A percentile compares a stretch with the other conserved stretches of the same genome.
Evolutionary conservation across 2,888 invertebrate species (phyloP).

Genomic region (Dusona sp.): DNA sequence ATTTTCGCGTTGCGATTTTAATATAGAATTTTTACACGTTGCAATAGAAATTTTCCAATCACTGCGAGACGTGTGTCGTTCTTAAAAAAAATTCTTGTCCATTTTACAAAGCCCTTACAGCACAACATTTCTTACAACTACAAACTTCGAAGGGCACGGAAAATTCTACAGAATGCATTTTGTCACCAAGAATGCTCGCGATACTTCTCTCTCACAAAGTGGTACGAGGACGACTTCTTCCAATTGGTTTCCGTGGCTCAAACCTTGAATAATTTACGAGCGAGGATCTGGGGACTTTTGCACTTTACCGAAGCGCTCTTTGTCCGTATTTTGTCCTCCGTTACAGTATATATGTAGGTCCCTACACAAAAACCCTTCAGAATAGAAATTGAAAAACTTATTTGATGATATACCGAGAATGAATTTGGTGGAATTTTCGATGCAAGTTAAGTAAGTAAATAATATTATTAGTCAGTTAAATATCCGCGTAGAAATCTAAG

Average conservation of each 20-base stretch:
- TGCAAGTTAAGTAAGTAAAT: no score
- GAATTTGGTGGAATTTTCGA: no score
- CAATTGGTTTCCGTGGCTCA: conserved; percentile 39
- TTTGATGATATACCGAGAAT: no score
- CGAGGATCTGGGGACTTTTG: neutral
- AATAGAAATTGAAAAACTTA: neutral
- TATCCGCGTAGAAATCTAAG: no score
- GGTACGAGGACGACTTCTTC: conserved; percentile 66
- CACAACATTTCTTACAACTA: neutral
- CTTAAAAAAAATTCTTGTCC: conserved; percentile 15
- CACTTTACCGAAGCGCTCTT: neutral
- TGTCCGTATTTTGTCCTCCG: neutral
- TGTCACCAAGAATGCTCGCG: conserved; percentile 31
- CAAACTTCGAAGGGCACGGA: conserved; percentile 21
- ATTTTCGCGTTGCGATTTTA: neutral
- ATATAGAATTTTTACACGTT: neutral
- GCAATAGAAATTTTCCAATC: conserved; percentile 46
- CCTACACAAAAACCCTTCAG: neutral
- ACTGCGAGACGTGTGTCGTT: conserved; percentile 3
- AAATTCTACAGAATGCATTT: conserved; percentile 47
- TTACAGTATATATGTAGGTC: neutral
- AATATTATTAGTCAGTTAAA: no score
- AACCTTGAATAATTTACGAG: conserved; percentile 29
- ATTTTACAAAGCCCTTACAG: neutral
- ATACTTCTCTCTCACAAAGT: conserved; percentile 49